phyloP scores from a whole-genome alignment of 2,113 vertebrate genomes.

The Nanger granti region DNA sequence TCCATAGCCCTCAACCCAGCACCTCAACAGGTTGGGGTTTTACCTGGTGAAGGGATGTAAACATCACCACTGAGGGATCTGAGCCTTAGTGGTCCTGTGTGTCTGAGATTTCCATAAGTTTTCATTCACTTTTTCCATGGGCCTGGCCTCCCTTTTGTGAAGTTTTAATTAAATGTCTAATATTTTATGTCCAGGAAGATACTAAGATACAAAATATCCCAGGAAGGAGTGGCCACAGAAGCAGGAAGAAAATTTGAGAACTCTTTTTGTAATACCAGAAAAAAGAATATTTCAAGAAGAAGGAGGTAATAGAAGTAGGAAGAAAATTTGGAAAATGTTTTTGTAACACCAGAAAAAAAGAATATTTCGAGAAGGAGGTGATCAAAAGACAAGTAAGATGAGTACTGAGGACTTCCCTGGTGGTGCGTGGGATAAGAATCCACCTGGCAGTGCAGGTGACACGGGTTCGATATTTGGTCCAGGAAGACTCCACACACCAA shows the following conservation, averaged over 20 bases:
- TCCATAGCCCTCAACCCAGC: not conserved
- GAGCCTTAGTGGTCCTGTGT: not conserved
- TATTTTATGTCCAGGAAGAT: not conserved
- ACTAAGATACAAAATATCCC: not conserved
- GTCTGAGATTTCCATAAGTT: not conserved
- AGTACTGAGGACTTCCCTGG: not conserved
- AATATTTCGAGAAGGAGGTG: not conserved
- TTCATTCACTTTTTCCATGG: not conserved
- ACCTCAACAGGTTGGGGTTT: not conserved
- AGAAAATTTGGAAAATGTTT: not conserved
- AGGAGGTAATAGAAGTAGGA: not conserved
- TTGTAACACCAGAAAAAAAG: not conserved
- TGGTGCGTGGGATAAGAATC: not conserved
- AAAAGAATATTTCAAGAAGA: not conserved
- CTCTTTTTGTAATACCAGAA: not conserved
- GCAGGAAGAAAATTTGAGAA: not conserved
- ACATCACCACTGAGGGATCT: not conserved
- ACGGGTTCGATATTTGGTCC: not conserved
- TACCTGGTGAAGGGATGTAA: not conserved
- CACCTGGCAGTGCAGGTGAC: not conserved
- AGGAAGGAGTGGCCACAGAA: not conserved
- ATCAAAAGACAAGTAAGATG: not conserved
- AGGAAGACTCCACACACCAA: not conserved
- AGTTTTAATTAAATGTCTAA: not conserved
- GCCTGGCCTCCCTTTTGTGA: not conserved